Conservation (phyloP, 2,113 vertebrate genomes). For the Saccopteryx leptura region DNA sequence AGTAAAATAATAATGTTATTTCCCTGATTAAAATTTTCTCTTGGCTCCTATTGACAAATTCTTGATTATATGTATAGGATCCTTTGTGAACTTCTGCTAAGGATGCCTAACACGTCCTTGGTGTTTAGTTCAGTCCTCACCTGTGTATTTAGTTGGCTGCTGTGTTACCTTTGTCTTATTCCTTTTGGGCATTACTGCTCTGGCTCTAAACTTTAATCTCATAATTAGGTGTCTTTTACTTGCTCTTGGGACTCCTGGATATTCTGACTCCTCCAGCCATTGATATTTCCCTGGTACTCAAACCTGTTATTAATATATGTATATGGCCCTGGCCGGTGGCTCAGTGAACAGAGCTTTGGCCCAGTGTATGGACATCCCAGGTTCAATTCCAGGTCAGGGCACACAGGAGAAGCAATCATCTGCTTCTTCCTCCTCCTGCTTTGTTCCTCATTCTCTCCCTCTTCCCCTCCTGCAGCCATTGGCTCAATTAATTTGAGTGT, state of each 20-base stretch:
- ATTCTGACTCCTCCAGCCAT: background rate
- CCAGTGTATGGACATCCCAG: no score
- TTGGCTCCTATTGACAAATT: background rate
- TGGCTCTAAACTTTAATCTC: background rate
- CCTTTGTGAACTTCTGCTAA: background rate
- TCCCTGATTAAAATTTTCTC: background rate
- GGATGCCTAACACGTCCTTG: no score
- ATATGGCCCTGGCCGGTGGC: no score
- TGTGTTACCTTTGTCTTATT: background rate
- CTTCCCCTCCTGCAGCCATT: no score
- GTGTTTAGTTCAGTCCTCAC: background rate
- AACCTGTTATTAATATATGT: background rate
- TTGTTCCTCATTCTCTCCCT: no score
- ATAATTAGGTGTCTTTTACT: background rate
- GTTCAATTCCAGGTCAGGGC: no score
- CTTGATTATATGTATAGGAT: background rate
- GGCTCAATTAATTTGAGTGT: no score
- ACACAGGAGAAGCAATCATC: no score
- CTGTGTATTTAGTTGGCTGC: background rate
- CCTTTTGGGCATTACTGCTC: background rate
- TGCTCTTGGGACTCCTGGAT: background rate
- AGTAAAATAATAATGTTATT: background rate
- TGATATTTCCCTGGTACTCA: background rate
- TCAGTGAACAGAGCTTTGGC: no score
- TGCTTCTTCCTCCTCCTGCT: no score